Evolutionary conservation across 2,888 invertebrate genomes (phyloP).

Genomic region (Leucoptera coffeella): DNA sequence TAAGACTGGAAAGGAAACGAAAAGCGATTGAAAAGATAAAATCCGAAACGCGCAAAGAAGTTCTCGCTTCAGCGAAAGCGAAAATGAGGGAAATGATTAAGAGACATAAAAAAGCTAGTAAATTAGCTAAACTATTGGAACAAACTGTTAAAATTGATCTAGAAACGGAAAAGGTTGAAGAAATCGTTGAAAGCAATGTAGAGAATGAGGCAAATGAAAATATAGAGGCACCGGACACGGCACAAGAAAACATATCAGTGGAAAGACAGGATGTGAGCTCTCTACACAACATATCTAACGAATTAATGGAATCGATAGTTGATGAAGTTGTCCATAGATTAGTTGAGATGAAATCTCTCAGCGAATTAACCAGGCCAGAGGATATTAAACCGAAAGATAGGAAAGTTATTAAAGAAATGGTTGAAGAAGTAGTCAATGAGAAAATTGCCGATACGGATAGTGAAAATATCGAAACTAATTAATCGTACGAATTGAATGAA

Average conservation of each 20-base stretch:
- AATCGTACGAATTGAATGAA: too few relatives aligned
- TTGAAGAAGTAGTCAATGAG: slow-evolving; percentile 38
- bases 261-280: neutral
- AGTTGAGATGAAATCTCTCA: slow-evolving; percentile 46
- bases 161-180: slow-evolving; percentile 12
- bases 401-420: slow-evolving; percentile 36
- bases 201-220: slow-evolving; percentile 2
- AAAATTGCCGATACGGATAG: slow-evolving; percentile 27
- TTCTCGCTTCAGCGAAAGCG: slow-evolving; percentile 43
- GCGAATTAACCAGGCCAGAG: slow-evolving; percentile 44
- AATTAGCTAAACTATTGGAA: neutral
- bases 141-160: slow-evolving; percentile 9
- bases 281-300: slow-evolving; percentile 13
- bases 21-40: slow-evolving; percentile 42
- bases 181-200: neutral
- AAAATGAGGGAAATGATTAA: slow-evolving; percentile 44
- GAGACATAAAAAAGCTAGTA: slow-evolving; percentile 23
- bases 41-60: slow-evolving; percentile 37
- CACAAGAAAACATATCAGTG: neutral
- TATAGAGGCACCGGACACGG: neutral
- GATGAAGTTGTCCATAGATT: slow-evolving; percentile 40
- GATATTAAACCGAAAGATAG: slow-evolving; percentile 37
- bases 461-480: too few relatives aligned
- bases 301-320: slow-evolving; percentile 36
- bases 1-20: slow-evolving; percentile 29